phyloP scores from a whole-genome alignment of 2,888 invertebrate genomes.

The Caenorhabditis doughertyi region DNA sequence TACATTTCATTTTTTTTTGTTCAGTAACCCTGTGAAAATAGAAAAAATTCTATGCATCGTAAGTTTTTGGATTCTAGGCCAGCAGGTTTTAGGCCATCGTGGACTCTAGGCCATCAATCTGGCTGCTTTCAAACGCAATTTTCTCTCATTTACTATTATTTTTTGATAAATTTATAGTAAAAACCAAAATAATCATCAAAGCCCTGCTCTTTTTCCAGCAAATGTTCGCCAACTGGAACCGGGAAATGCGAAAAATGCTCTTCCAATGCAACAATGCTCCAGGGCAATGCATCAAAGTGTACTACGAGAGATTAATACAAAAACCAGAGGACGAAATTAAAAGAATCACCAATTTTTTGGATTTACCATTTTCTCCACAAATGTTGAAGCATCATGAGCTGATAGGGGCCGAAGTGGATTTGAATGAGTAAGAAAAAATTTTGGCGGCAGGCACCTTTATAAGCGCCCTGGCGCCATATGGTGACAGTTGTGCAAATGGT shows the following conservation, averaged over 20 bases:
- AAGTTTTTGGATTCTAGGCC: too few species aligned
- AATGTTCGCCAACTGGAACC: conserved; percentile 96
- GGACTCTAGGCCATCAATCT: too few species aligned
- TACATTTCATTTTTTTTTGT: too few species aligned
- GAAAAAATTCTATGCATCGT: too few species aligned
- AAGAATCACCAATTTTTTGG: conserved; percentile 91
- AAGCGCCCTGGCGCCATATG: too few species aligned
- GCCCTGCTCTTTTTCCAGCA: conserved; percentile 86
- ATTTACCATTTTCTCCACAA: conserved; percentile 94
- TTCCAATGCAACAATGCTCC: conserved; percentile 87
- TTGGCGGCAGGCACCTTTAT: too few species aligned
- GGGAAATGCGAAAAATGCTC: conserved; percentile 89
- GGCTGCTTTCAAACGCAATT: too few species aligned
- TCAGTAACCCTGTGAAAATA: too few species aligned
- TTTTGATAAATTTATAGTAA: conserved; percentile 63
- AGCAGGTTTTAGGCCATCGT: too few species aligned
- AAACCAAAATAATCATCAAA: too few species aligned
- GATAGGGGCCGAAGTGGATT: conserved; percentile 65
- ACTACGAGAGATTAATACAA: conserved; percentile 96
- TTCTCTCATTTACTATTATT: too few species aligned
- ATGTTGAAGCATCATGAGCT: conserved; percentile 68
- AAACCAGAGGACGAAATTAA: conserved; percentile 93
- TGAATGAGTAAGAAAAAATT: conserved; percentile 88
- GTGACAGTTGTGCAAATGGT: too few species aligned
- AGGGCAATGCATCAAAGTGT: conserved; percentile 84